Base-by-base conservation (phyloP, 2,888 invertebrate species). In the Eueremaeus valkanovi region DNA sequence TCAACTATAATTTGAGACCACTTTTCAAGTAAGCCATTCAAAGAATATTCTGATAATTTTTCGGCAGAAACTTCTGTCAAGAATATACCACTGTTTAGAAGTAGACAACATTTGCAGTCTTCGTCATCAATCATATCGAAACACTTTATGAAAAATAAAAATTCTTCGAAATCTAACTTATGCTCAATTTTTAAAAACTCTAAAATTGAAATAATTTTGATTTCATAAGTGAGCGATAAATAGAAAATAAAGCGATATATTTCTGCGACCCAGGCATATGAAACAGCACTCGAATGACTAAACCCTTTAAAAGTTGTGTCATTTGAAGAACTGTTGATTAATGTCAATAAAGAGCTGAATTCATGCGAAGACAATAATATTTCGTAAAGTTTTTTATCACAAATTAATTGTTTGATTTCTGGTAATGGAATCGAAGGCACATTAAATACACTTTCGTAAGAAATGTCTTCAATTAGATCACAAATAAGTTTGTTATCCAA, bases 181-280 rank as follows among this genome's bases (percentile, higher is more conserved):
- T 33, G 13, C 18, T 24, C 18, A 27, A 27, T 16, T 40, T 36
- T 24, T 6, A 42, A 13, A 2, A 24, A 42, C 2, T 70, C 27
- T 0, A 70, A 27, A 11, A 45, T 29, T 27, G 45, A 8, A 13
- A 9, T 42, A 3, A 68, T 11, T 42, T 40, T 21, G 6, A 40
- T 42, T 27, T 27, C 8, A 70, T 40, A 42, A 45, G 9, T 27
- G 18, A 18, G 42, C 24, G 45, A 36, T 24, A 42, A 27, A 36
- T 70, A 70, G 27, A 36, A 70, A 21, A 70, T 45, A 8, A 70
- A 9, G 11, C 70, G 70, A 70, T 45, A 70, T 70, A 42, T 70
- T 70, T 70, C 27, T 0, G 70, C 27, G 8, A 70, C 18, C 42
- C 42, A 70, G 8, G 70, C 70, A 45, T 45, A 27, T 0, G 70